Evolutionary conservation across 2,113 vertebrate species (phyloP), one percentile per base, ranked within the genome.

Genomic region (Boulengeromyrus knoepffleri): DNA sequence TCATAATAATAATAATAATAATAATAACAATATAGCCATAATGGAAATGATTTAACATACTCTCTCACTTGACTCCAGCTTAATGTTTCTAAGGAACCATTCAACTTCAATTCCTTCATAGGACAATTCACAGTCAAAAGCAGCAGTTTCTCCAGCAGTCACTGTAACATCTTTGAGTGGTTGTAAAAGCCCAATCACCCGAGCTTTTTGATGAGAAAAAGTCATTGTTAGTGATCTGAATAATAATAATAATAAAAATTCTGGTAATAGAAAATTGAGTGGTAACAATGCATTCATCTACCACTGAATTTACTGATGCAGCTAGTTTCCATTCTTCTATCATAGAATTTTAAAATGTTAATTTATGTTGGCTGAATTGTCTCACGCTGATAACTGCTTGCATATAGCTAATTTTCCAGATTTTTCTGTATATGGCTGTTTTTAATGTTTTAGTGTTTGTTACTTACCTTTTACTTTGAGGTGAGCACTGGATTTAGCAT

Each of bases 51-150:
- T 80, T 77, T 46, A 47, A 95, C 95, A 96, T 97, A 99, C 99
- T 96, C 97, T 97, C 50, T 99, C 97, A 45, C 96, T 96, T 24
- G 97, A 96, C 90, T 99, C 98, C 94, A 99, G 92, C 93, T 98
- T 98, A 91, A 96, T 96, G 91, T 95, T 97, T 93, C 95, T 96
- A 91, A 99, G 95, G 94, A 98, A 97, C 99, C 99, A 99, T 90
- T 99, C 97, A 90, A 99, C 98, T 3, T 96, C 92, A 89, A 99
- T 98, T 92, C 96, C 98, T 90, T 99, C 98, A 2, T 97, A 99
- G 1, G 99, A 99, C 77, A 99, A 97, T 93, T 99, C 98, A 0
- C 98, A 99, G 42, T 99, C 97, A 4, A 99, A 99, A 90, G 97
- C 98, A 94, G 98, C 99, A 0, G 98, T 97, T 94, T 99, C 98